A percentile compares a stretch with the other conserved stretches of the same genome.
These are phyloP conservation scores for Nannoperca obscura DNA, from an alignment of 2,797 vertebrate genomes.

Conservation along the genomic window DNA sequence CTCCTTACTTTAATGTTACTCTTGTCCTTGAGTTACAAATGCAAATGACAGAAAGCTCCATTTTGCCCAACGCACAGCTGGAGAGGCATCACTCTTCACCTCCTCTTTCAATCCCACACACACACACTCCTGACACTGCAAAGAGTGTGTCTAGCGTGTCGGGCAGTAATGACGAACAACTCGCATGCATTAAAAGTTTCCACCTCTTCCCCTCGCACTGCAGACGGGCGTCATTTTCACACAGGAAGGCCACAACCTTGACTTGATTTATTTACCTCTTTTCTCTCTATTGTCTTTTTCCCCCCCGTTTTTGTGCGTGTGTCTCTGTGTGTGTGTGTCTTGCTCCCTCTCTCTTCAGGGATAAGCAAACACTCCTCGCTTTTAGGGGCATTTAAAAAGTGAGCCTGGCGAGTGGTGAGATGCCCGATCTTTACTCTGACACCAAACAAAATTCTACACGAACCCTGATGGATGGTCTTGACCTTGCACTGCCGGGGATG, in stretches of 20 bases:
- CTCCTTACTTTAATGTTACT: conserved; percentile 62
- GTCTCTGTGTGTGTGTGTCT: conserved; percentile 8
- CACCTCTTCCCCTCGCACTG: conserved; percentile 38
- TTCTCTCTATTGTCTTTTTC: conserved; percentile 17
- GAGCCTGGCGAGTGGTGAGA: conserved; percentile 22
- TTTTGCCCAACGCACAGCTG: conserved; percentile 64
- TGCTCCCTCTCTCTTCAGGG: conserved; percentile 18
- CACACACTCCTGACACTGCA: conserved; percentile 10
- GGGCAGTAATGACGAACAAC: conserved; percentile 43
- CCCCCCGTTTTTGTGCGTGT: conserved; percentile 6
- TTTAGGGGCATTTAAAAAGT: conserved; percentile 53
- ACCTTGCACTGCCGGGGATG: conserved; percentile 52
- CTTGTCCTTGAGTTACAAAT: conserved; percentile 69
- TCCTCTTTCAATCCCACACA: conserved; percentile 24
- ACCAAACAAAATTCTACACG: conserved; percentile 53
- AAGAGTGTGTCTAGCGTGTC: conserved; percentile 22
- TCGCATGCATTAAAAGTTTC: conserved; percentile 54
- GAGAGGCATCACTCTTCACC: conserved; percentile 68
- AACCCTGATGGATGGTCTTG: conserved; percentile 68
- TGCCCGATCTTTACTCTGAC: conserved; percentile 53
- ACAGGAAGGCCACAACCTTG: conserved; percentile 61
- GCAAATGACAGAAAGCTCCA: conserved; percentile 71
- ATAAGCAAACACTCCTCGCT: conserved; percentile 35
- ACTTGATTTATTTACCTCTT: conserved; percentile 71
- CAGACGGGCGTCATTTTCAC: conserved; percentile 47